Percentiles rank a stretch among this genome's conserved stretches.
Evolutionary conservation across 2,888 invertebrate species (phyloP).

Genomic region (Eumacrocentrus americanus): DNA sequence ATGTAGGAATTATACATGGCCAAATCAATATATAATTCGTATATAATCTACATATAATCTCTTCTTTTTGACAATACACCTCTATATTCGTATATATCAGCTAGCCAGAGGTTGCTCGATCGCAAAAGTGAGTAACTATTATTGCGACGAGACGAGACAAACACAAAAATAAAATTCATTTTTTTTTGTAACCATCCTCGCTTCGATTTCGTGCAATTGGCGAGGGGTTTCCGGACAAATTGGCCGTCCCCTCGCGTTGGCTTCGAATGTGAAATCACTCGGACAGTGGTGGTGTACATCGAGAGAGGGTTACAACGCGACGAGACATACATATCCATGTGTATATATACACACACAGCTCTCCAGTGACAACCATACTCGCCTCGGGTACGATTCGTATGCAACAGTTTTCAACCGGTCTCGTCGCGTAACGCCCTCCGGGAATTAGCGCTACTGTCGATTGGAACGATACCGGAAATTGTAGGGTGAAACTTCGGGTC

Average conservation of each 20-base stretch:
- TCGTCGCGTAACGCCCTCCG: conserved; percentile 24
- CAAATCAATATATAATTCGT: too few species aligned
- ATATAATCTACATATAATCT: too few species aligned
- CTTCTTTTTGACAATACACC: too few species aligned
- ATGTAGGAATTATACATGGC: too few species aligned
- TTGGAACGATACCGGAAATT: conserved; percentile 37
- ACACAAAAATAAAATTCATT: neutral
- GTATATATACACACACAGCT: neutral
- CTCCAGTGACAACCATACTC: conserved; percentile 11
- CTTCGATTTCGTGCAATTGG: conserved; percentile 5
- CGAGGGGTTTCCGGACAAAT: conserved; percentile 16
- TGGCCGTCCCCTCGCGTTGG: conserved; percentile 10
- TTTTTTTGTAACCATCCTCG: neutral
- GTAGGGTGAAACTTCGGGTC: conserved; percentile 30
- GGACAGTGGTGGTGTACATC: neutral
- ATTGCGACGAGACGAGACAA: neutral
- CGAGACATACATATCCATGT: conserved; percentile 11
- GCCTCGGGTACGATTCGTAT: conserved; percentile 18
- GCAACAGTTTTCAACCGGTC: conserved; percentile 29
- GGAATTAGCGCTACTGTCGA: conserved; percentile 35
- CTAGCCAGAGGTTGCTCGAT: too few species aligned
- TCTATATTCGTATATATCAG: too few species aligned
- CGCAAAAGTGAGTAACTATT: neutral
- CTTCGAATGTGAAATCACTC: conserved; percentile 18
- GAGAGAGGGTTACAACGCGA: conserved; percentile 5